A percentile compares a stretch with the other conserved stretches of the same genome.
Evolutionary conservation across 1,140 invertebrate genomes (phyloP).

Genomic region (Drosophila pseudoananassae): DNA sequence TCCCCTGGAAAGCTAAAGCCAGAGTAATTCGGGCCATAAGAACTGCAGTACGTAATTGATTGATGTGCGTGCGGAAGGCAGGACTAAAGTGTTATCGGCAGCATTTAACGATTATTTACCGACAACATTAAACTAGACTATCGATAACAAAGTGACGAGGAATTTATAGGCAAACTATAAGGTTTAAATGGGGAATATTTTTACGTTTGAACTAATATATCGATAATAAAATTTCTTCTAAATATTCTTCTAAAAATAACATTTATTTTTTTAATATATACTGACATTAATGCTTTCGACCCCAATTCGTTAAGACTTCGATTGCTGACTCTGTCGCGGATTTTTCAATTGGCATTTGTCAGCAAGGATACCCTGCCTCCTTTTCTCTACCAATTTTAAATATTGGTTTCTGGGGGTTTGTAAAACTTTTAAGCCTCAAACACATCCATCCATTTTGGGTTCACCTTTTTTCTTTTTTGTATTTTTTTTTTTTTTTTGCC

Average conservation of each 20-base stretch:
- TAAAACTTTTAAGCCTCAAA: constrained; percentile 39
- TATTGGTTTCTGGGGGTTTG: constrained; percentile 17
- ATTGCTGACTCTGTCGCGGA: constrained; percentile 39
- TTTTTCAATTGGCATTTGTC: constrained; percentile 49
- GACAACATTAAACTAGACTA: not conserved
- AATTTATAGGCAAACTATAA: not conserved
- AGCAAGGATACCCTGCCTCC: constrained; percentile 5
- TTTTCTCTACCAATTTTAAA: constrained; percentile 36
- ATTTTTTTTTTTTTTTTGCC: not conserved
- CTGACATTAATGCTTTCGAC: too few species aligned
- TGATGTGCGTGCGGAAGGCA: constrained; percentile 1
- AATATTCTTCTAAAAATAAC: too few species aligned
- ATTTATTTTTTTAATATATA: too few species aligned
- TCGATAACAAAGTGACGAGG: not conserved
- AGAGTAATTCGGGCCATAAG: constrained; percentile 30
- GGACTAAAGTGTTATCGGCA: constrained; percentile 20
- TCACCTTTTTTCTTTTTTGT: not conserved
- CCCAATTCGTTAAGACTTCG: constrained; percentile 41
- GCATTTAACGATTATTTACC: constrained; percentile 37
- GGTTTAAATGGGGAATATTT: too few species aligned
- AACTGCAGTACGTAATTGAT: constrained; percentile 34
- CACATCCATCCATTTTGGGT: constrained; percentile 18
- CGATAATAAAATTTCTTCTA: too few species aligned
- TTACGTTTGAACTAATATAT: too few species aligned
- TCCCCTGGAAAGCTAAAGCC: constrained; percentile 5